Evolutionary conservation across 2,797 vertebrate species (phyloP), one percentile per base, ranked within the genome.

Genomic region (Ctenopoma kingsleyae): DNA sequence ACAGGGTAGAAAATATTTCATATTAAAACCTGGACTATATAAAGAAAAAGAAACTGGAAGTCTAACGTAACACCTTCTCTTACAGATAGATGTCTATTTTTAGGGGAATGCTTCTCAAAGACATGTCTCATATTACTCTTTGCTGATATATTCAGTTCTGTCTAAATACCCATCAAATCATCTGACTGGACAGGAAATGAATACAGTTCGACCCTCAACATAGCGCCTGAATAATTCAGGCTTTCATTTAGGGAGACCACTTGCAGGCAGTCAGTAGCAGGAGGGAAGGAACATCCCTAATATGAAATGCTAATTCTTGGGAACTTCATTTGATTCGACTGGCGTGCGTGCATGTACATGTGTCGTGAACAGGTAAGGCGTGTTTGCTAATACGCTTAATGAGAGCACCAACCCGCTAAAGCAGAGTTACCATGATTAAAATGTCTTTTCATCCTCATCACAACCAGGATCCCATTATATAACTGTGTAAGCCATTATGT

Each of bases 111-210:
- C 67, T 62, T 72, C 27, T 76, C 25, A 60, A 38, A 75, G 83
- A 78, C 55, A 68, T 32, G 78, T 51, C 74, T 55, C 56, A 22
- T 67, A 72, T 86, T 58, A 27, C 32, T 82, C 77, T 60, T 59
- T 12, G 15, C 44, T 59, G 63, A 79, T 71, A 11, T 44, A 65
- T 70, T 74, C 76, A 81, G 40, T 22, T 23, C 55, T 55, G 64
- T 48, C 65, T 85, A 67, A 69, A 80, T 75, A 35, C 48, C 78
- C 74, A 80, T 87, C 80, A 88, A 89, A 85, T 63, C 63, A 59
- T 74, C 53, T 80, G 84, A 85, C 80, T 87, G 78, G 82, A 78
- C 84, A 88, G 90, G 87, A 93, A 91, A 91, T 90, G 76, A 87
- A 78, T 43, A 51, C 52, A 71, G 68, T 77, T 79, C 15, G 62